A percentile compares a stretch with the other conserved stretches of the same genome.
These are phyloP conservation scores for Pristis pectinata DNA, from an alignment of 2,797 vertebrate species.

Conservation along the genomic window DNA sequence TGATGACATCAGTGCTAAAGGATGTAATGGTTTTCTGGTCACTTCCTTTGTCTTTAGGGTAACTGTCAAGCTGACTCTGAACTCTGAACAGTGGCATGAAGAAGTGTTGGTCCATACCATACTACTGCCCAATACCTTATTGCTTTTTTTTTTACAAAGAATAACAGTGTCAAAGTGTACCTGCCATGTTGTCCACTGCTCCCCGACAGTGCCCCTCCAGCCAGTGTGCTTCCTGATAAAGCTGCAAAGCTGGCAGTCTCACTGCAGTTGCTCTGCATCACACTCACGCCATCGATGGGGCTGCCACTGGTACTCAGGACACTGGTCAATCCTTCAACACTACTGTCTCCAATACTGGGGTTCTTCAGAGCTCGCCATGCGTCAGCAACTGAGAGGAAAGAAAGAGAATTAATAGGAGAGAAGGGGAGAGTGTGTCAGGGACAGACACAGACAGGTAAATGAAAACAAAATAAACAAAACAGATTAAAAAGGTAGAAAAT, in stretches of 20 bases:
- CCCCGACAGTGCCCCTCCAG: conserved; percentile 66
- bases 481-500: too few species aligned
- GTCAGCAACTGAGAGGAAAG: conserved; percentile 65
- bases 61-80: background rate
- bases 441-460: background rate
- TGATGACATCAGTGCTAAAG: background rate
- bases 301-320: conserved; percentile 87
- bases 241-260: conserved; percentile 82
- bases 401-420: conserved; percentile 44
- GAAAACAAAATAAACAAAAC: too few species aligned
- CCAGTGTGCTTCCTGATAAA: conserved; percentile 74
- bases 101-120: background rate
- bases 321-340: conserved; percentile 85
- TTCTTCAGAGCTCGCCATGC: conserved; percentile 96
- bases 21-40: background rate
- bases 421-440: background rate
- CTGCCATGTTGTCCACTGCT: conserved; percentile 87
- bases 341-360: conserved; percentile 91
- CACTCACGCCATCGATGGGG: conserved; percentile 71
- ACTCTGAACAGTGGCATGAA: background rate
- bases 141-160: background rate
- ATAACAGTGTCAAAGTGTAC: conserved; percentile 49
- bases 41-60: background rate
- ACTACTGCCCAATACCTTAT: background rate
- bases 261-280: conserved; percentile 72